phyloP scores from a whole-genome alignment of 2,113 vertebrate species.

The Hypanus sabinus region DNA sequence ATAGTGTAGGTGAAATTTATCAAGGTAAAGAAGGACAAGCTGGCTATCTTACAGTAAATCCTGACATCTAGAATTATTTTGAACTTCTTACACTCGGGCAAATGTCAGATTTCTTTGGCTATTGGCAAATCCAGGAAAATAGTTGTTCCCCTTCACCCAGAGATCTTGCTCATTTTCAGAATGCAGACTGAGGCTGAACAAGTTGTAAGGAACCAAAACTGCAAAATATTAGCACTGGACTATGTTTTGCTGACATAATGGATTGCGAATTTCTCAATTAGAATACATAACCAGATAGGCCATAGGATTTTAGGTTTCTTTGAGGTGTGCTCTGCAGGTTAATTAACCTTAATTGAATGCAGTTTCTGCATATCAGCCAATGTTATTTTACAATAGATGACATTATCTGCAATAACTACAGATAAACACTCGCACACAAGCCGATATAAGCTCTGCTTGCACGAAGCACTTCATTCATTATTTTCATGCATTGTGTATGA shows the following conservation, averaged over 20 bases:
- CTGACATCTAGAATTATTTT: background rate
- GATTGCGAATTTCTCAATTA: background rate
- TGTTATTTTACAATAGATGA: too few relatives aligned
- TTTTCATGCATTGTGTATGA: too few relatives aligned
- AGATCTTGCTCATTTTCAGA: background rate
- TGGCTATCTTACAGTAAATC: background rate
- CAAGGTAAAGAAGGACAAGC: constrained; percentile 1
- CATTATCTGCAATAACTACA: too few relatives aligned
- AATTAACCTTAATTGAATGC: too few relatives aligned
- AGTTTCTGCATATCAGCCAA: too few relatives aligned
- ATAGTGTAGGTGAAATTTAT: background rate
- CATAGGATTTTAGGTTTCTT: background rate
- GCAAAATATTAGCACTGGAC: too few relatives aligned
- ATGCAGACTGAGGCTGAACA: background rate
- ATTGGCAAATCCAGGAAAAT: background rate
- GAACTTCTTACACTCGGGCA: background rate
- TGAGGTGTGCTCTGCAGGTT: background rate
- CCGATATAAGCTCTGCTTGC: too few relatives aligned
- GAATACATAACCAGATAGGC: background rate
- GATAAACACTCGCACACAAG: too few relatives aligned
- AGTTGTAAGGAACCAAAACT: background rate
- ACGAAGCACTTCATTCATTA: too few relatives aligned
- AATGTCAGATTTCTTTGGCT: background rate
- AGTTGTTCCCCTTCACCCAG: background rate
- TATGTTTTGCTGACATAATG: background rate